Evolutionary conservation across 2,113 vertebrate genomes (phyloP), one percentile per base, ranked within the genome.

Genomic region (Anguilla japonica): DNA sequence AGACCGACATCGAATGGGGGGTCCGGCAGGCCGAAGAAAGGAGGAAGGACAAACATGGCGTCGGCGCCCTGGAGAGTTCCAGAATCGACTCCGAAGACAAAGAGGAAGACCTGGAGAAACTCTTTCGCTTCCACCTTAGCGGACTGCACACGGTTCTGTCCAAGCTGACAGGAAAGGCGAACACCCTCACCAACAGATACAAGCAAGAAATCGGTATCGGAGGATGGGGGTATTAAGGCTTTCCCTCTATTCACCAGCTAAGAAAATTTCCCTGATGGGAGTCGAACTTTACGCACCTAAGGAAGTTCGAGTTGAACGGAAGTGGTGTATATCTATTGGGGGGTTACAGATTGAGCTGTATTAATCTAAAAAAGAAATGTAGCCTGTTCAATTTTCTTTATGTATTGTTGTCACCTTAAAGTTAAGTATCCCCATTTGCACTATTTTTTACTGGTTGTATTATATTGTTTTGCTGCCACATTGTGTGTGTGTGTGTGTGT

Each of bases 1-100:
- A 97, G 82, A 97, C 97, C 89, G 96, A 98, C 90, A 98, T 99
- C 46, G 97, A 98, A 89, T 98, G 97, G 97, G 97, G 98, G 1
- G 96, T 98, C 83, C 91, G 97, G 88, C 96, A 95, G 90, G 93
- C 92, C 0, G 97, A 97, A 40, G 96, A 97, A 86, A 92, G 92
- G 86, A 93, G 96, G 67, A 96, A 95, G 89, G 96, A 96, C 80
- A 94, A 94, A 89, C 89, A 91, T 40, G 91, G 90, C 79, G 95
- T 89, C 56, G 53, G 84, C 22, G 46, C 85, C 39, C 88, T 94
- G 91, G 95, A 95, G 85, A 89, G 90, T 20, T 87, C 90, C 78
- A 91, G 94, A 83, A 89, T 95, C 41, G 93, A 94, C 79, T 89
- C 95, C 84, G 96, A 96, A 83, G 96, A 95, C 8, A 94, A 90